phyloP scores from a whole-genome alignment of 1,140 invertebrate species.

The Cyclina sinensis region DNA sequence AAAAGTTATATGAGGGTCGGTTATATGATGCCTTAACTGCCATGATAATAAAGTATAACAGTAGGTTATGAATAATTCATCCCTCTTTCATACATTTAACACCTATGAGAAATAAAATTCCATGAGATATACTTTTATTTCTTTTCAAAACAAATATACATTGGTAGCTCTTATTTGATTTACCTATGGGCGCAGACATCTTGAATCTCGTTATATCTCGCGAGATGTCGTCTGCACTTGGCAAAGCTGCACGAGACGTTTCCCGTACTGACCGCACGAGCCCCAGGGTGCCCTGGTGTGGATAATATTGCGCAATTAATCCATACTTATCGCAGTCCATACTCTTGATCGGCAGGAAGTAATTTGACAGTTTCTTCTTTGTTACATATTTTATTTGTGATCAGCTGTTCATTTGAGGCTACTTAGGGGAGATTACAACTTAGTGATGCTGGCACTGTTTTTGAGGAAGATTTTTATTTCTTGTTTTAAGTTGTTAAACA shows the following conservation, averaged over 20 bases:
- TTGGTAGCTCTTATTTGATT: too few species aligned
- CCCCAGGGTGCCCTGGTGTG: neutral
- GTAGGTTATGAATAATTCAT: too few species aligned
- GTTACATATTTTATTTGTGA: neutral
- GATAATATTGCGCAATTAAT: constrained; percentile 15
- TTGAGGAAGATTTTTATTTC: neutral
- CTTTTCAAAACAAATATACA: too few species aligned
- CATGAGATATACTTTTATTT: too few species aligned
- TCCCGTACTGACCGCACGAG: neutral
- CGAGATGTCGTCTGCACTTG: constrained; percentile 71
- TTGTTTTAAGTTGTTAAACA: neutral
- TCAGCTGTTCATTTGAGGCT: neutral
- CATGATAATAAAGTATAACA: too few species aligned
- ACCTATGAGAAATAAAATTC: too few species aligned
- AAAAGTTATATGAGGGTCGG: too few species aligned
- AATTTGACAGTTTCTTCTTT: constrained; percentile 27
- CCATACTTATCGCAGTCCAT: constrained; percentile 2
- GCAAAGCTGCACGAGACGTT: constrained; percentile 30
- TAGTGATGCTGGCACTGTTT: constrained; percentile 33
- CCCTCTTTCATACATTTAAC: too few species aligned
- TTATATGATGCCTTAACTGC: too few species aligned
- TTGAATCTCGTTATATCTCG: constrained; percentile 73
- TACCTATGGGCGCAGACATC: constrained; percentile 73
- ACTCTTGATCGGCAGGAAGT: constrained; percentile 27
- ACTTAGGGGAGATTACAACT: constrained; percentile 8